A percentile compares a stretch with the other conserved stretches of the same genome.
Evolutionary conservation across 2,888 invertebrate genomes (phyloP).

Genomic region (Epinotia ramella): DNA sequence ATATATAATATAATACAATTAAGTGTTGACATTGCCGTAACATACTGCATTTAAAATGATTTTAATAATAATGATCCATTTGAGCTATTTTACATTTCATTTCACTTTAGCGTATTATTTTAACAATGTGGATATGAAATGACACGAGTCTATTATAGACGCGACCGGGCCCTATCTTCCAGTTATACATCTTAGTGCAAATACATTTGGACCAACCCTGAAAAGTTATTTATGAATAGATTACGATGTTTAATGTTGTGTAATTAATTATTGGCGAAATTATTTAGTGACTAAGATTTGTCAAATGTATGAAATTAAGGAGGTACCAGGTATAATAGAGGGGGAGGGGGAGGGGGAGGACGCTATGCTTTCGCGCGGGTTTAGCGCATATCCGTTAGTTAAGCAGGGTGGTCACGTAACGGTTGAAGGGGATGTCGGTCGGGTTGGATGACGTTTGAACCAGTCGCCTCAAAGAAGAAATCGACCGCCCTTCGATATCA

Average conservation of each 20-base stretch:
- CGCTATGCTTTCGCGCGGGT: constrained; percentile 33
- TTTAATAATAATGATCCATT: constrained; percentile 15
- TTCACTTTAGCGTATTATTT: constrained; percentile 33
- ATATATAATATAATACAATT: constrained; percentile 20
- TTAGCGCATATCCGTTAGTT: neutral
- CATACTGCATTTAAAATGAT: constrained; percentile 25
- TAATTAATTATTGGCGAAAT: constrained; percentile 41
- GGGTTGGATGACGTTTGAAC: neutral
- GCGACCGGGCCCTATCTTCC: constrained; percentile 35
- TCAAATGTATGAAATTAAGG: constrained; percentile 24
- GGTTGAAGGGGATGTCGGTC: neutral
- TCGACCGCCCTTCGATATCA: neutral
- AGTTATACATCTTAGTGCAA: constrained; percentile 41
- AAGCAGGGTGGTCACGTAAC: neutral
- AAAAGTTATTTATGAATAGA: constrained; percentile 45
- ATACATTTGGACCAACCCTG: constrained; percentile 53
- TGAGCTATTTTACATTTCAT: constrained; percentile 15
- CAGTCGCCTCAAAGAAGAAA: neutral
- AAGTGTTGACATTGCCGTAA: constrained; percentile 37
- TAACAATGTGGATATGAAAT: neutral
- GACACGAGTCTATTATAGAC: neutral
- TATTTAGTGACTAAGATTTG: constrained; percentile 44
- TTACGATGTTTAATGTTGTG: constrained; percentile 42
- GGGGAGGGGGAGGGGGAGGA: neutral
- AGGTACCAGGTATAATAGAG: constrained; percentile 12